phyloP scores from a whole-genome alignment of 2,888 invertebrate genomes.

The Diabrotica balteata region DNA sequence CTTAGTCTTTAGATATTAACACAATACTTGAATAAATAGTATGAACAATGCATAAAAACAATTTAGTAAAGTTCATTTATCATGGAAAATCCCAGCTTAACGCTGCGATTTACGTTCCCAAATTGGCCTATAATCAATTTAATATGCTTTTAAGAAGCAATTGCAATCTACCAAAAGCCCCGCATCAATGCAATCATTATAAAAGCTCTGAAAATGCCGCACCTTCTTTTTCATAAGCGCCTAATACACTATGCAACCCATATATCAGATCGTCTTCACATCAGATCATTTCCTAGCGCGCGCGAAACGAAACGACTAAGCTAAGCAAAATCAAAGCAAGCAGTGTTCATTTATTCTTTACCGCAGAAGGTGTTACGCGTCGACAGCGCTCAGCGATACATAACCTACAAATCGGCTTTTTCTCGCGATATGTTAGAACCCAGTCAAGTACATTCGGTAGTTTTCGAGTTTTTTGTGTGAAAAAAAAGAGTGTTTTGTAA shows the following conservation, averaged over 20 bases:
- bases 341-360: constrained; percentile 27
- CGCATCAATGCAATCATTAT: constrained; percentile 34
- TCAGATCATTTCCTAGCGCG: constrained; percentile 27
- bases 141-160: constrained; percentile 9
- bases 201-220: constrained; percentile 35
- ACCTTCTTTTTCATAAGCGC: constrained; percentile 27
- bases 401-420: constrained; percentile 37
- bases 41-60: too few relatives aligned
- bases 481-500: constrained; percentile 29
- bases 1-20: too few relatives aligned
- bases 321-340: constrained; percentile 11
- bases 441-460: constrained; percentile 15
- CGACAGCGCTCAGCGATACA: constrained; percentile 18
- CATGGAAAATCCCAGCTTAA: too few relatives aligned
- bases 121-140: constrained; percentile 6
- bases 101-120: too few relatives aligned
- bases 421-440: constrained; percentile 34
- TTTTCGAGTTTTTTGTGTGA: constrained; percentile 26
- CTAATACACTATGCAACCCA: constrained; percentile 38
- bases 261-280: constrained; percentile 33
- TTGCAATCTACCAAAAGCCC: constrained; percentile 33
- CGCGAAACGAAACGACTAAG: constrained; percentile 23
- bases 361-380: constrained; percentile 34
- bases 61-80: too few relatives aligned
- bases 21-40: too few relatives aligned